phyloP scores from a whole-genome alignment of 2,113 vertebrate species.

The Petromus typicus region DNA sequence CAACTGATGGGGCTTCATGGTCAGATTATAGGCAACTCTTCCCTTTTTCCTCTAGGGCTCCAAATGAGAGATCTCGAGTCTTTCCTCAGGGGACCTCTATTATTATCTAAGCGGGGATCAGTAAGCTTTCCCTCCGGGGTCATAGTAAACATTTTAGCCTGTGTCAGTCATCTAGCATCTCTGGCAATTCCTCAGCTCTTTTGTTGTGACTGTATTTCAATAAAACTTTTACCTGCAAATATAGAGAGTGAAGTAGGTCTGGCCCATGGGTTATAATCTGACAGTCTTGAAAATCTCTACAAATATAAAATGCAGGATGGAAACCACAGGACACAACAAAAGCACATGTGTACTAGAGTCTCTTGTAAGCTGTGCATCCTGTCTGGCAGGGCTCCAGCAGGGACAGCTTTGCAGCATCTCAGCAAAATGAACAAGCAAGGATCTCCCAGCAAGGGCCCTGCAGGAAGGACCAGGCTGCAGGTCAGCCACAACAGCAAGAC shows the following conservation, averaged over 20 bases:
- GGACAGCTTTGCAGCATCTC: background rate
- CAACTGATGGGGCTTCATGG: background rate
- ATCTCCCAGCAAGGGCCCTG: background rate
- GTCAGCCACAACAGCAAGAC: background rate
- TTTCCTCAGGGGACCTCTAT: background rate
- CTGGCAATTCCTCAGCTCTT: background rate
- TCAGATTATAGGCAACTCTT: accelerated
- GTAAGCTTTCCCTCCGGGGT: background rate
- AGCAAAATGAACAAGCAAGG: background rate
- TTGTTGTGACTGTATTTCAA: background rate
- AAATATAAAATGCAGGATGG: background rate
- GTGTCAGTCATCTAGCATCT: background rate
- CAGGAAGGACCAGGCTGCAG: background rate
- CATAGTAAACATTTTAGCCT: constrained; percentile 11
- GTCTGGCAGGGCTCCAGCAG: background rate
- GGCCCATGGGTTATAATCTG: background rate
- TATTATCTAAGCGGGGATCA: background rate
- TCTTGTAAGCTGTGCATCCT: background rate
- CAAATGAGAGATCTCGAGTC: background rate
- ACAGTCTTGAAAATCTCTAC: background rate
- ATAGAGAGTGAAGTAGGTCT: background rate
- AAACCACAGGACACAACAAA: background rate
- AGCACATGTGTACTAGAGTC: background rate
- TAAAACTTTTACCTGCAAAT: constrained; percentile 11
- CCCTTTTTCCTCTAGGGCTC: background rate